Conservation (phyloP, 2,113 vertebrate genomes). For the Artemisiospiza belli region DNA sequence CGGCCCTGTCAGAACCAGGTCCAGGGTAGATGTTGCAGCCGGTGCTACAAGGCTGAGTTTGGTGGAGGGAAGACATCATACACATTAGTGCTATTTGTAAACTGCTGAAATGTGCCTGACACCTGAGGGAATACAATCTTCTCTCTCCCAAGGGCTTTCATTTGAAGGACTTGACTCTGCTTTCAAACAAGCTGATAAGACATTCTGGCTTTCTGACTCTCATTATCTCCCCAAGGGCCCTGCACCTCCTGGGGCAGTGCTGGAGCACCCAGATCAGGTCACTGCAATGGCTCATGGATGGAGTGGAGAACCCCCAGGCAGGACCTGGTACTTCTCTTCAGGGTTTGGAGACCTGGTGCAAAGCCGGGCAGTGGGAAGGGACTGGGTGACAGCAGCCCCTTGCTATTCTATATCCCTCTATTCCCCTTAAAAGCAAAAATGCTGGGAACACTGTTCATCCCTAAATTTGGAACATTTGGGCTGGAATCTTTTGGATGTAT, state of each 20-base stretch:
- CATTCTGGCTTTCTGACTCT: background rate
- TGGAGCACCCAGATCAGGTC: background rate
- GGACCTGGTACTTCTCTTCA: background rate
- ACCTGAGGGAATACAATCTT: slow-evolving; percentile 14
- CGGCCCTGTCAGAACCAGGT: background rate
- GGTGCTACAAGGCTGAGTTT: accelerated
- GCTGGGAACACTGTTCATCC: background rate
- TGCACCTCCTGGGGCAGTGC: accelerated
- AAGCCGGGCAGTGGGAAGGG: background rate
- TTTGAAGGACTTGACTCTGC: slow-evolving; percentile 27
- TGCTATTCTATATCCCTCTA: background rate
- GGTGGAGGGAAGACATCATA: background rate
- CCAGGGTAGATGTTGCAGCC: accelerated
- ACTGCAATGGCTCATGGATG: background rate
- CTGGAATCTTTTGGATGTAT: background rate
- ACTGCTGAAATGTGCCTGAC: background rate
- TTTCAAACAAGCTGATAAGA: background rate
- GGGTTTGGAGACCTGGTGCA: background rate
- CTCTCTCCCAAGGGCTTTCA: background rate
- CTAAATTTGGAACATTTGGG: background rate
- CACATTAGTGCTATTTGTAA: background rate
- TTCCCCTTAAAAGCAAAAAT: background rate
- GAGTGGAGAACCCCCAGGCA: background rate
- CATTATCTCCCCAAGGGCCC: background rate
- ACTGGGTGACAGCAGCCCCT: background rate